phyloP scores from a whole-genome alignment of 2,888 invertebrate species.

The Leptarthrus brevirostris region DNA sequence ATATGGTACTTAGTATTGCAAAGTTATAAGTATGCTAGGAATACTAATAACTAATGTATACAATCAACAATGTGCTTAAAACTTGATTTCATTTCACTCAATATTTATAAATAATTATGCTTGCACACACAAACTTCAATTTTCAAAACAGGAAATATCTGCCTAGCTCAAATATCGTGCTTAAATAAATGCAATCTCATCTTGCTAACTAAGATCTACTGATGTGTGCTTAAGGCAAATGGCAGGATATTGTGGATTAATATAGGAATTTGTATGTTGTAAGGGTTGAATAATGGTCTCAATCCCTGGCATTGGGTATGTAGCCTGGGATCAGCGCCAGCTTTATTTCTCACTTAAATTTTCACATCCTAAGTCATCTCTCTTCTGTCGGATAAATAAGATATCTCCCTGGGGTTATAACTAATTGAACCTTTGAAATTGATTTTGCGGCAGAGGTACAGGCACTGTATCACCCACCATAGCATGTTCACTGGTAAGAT shows the following conservation, averaged over 20 bases:
- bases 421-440: slow-evolving; percentile 44
- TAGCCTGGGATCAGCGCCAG: neutral
- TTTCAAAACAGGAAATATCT: neutral
- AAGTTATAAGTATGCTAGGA: too few relatives aligned
- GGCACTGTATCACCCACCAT: neutral
- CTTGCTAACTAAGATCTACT: slow-evolving; percentile 22
- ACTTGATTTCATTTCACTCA: too few relatives aligned
- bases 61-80: too few relatives aligned
- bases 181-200: slow-evolving; percentile 23
- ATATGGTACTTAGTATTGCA: too few relatives aligned
- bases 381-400: slow-evolving; percentile 30
- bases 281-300: slow-evolving; percentile 16
- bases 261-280: slow-evolving; percentile 31
- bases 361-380: slow-evolving; percentile 39
- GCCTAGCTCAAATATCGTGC: slow-evolving; percentile 7
- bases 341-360: slow-evolving; percentile 40
- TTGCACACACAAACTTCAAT: too few relatives aligned
- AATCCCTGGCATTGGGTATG: neutral
- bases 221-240: slow-evolving; percentile 23
- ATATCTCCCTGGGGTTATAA: slow-evolving; percentile 36
- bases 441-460: slow-evolving; percentile 18
- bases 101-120: too few relatives aligned
- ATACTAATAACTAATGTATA: too few relatives aligned
- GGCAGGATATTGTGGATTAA: slow-evolving; percentile 28
- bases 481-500: too few relatives aligned